These are phyloP conservation scores for Enteromius treurensis DNA, from an alignment of 2,797 vertebrate species.

Conservation along the genomic window DNA sequence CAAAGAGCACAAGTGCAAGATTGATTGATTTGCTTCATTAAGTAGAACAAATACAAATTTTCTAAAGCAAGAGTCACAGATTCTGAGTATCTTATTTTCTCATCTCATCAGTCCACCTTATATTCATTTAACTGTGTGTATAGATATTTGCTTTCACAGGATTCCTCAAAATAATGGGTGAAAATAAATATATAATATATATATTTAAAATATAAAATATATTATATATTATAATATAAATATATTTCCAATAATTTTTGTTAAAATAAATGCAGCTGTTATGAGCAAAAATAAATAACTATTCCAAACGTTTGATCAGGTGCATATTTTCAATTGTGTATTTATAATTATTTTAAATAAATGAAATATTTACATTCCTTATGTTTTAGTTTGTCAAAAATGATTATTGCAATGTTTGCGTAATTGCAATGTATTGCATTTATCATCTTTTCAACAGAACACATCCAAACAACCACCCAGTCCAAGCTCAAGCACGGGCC, in stretches of 20 bases:
- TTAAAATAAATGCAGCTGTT: background rate
- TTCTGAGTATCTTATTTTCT: too few species aligned
- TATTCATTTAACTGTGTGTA: background rate
- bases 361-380: background rate
- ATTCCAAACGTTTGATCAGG: background rate
- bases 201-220: too few species aligned
- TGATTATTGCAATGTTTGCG: background rate
- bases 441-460: constrained; percentile 63
- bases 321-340: background rate
- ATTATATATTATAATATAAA: too few species aligned
- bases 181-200: too few species aligned
- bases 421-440: background rate
- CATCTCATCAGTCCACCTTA: too few species aligned
- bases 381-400: background rate
- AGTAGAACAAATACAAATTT: too few species aligned
- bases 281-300: background rate
- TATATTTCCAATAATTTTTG: background rate
- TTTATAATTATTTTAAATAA: background rate
- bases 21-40: too few species aligned
- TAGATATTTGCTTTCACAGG: background rate
- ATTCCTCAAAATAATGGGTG: background rate
- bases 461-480: constrained; percentile 82
- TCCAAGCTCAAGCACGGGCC: constrained; percentile 79
- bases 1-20: too few species aligned
- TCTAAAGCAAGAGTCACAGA: too few species aligned